Conservation (phyloP, 2,888 invertebrate species). For the Mesopsocus fuscifrons region DNA sequence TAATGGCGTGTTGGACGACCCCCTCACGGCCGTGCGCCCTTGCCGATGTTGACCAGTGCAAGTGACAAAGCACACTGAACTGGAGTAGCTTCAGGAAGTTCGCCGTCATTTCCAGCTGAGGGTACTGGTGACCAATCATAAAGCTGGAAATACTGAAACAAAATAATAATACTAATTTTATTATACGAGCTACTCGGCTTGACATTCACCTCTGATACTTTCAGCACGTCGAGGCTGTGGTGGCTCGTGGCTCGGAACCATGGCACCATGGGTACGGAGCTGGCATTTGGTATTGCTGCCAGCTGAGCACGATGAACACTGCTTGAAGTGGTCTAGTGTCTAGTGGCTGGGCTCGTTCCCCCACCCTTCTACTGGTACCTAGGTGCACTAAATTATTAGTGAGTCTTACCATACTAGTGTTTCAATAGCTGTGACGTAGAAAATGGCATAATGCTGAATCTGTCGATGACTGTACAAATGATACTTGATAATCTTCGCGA, state of each 20-base stretch:
- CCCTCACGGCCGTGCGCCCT: slow-evolving; percentile 27
- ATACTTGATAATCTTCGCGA: slow-evolving; percentile 25
- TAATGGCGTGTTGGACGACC: slow-evolving; percentile 24
- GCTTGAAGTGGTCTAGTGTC: no score
- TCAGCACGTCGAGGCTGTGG: no score
- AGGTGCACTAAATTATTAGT: not conserved
- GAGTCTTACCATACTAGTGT: slow-evolving; percentile 26
- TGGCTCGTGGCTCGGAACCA: no score
- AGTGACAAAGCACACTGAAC: slow-evolving; percentile 29
- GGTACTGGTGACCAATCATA: slow-evolving; percentile 24
- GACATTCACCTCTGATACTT: no score
- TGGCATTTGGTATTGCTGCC: no score
- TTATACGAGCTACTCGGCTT: no score
- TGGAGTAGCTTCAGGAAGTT: slow-evolving; percentile 29
- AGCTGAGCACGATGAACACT: no score
- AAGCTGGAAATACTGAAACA: slow-evolving; percentile 27
- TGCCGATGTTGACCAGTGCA: slow-evolving; percentile 30
- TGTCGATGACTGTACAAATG: slow-evolving; percentile 27
- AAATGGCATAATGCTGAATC: slow-evolving; percentile 30
- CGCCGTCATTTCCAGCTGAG: slow-evolving; percentile 28
- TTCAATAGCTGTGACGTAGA: slow-evolving; percentile 29
- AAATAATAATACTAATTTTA: slow-evolving; percentile 9
- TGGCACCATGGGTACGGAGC: no score
- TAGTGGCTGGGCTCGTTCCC: no score
- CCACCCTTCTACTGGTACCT: no score